These are phyloP conservation scores for Chlorops oryzae DNA, from an alignment of 1,140 invertebrate species.

Conservation along the genomic window DNA sequence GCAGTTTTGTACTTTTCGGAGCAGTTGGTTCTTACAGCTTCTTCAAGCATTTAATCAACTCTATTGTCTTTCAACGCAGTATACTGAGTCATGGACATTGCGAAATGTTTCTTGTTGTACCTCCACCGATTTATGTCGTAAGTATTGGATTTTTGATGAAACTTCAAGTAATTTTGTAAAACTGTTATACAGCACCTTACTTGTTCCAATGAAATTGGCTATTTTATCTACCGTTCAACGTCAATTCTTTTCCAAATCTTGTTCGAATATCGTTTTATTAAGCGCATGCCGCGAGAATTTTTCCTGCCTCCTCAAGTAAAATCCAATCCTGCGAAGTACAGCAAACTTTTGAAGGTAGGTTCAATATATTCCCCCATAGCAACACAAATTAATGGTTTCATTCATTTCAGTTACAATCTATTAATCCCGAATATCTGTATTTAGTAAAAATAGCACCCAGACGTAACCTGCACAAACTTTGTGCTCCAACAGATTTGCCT, in stretches of 20 bases:
- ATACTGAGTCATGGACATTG: conserved; percentile 50
- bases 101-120: conserved; percentile 53
- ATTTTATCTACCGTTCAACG: conserved; percentile 46
- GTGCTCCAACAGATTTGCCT: conserved; percentile 49
- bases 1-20: conserved; percentile 51
- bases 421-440: conserved; percentile 52
- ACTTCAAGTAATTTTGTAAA: too few relatives aligned
- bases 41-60: conserved; percentile 53
- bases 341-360: conserved; percentile 33
- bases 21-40: conserved; percentile 51
- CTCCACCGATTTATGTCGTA: conserved; percentile 53
- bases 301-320: conserved; percentile 52
- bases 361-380: too few relatives aligned
- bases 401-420: conserved; percentile 27
- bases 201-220: conserved; percentile 37
- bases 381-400: conserved; percentile 12
- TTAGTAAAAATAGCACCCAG: conserved; percentile 54
- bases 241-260: conserved; percentile 55
- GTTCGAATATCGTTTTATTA: conserved; percentile 52
- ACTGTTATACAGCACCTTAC: conserved; percentile 29
- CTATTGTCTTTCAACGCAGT: conserved; percentile 52
- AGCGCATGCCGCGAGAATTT: conserved; percentile 51
- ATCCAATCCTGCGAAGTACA: conserved; percentile 26
- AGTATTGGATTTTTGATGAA: conserved; percentile 16
- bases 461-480: conserved; percentile 47